Evolutionary conservation across 1,140 invertebrate species (phyloP), one percentile per base, ranked within the genome.

Genomic region (Tribolium madens): DNA sequence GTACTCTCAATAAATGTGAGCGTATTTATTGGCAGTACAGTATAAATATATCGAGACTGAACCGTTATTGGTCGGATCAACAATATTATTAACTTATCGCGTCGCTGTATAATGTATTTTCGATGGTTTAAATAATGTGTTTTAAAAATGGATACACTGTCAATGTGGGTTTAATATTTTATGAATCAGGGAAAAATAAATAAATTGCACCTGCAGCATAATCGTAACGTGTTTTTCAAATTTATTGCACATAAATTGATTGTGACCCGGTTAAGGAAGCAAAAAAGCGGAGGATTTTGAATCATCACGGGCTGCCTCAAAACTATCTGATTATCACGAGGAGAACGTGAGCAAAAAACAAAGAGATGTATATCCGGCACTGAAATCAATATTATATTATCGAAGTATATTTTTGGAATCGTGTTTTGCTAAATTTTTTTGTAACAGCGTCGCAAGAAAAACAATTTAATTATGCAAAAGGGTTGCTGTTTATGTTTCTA

Each of bases 121-220:
- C 15, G 52, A 57, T 21, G 52, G 52, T 64, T 33, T 64, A 33
- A 33, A 64, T 64, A 33, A 33, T 42, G 21, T 64, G 36, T 64
- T 64, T 64, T 64, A 33, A 33, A 64, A 64, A 64, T 57, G 52
- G 9, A 57, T 33, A 64, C 57, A 14, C 26, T 64, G 57, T 64
- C 57, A 33, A 7, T 64, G 26, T 64, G 57, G 57, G 7, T 12
- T 64, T 64, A 64, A 64, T 33, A 64, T 64, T 64, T 31, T 14
- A 64, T 14, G 12, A 64, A 64, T 33, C 36, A n/a, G 9, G 57
- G 57, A 33, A 33, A 64, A 31, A 60, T 60, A 60, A 14, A 64
- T 64, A 14, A 31, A 31, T 31, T 12, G 57, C 12, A 33, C 31
- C 53, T 60, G 53, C 21, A 21, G 53, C 9, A 60, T 60, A 60